Percentiles rank a stretch among this genome's conserved stretches.
Evolutionary conservation across 2,888 invertebrate species (phyloP).

Genomic region (Dryomyza anilis): DNA sequence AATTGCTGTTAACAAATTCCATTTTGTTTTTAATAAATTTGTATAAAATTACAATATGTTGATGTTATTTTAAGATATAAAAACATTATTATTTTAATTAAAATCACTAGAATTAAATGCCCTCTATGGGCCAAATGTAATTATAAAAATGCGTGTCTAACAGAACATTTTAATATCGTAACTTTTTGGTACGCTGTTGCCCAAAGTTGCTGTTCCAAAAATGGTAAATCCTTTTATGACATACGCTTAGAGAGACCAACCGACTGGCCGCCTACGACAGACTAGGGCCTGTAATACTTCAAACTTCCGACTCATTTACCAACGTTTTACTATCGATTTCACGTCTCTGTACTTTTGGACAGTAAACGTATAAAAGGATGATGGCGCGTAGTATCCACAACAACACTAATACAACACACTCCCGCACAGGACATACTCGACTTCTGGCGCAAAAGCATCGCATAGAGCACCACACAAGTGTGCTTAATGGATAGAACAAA

Average conservation of each 20-base stretch:
- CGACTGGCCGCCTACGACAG: neutral
- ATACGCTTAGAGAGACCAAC: neutral
- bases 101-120: too few species aligned
- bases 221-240: neutral
- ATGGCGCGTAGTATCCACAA: neutral
- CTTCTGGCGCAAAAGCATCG: conserved; percentile 2
- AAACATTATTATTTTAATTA: too few species aligned
- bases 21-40: too few species aligned
- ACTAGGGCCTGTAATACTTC: neutral
- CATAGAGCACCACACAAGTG: conserved; percentile 44
- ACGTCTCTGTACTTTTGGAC: neutral
- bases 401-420: conserved; percentile 8
- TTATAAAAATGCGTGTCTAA: too few species aligned
- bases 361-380: neutral
- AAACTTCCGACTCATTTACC: conserved; percentile 10
- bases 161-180: neutral
- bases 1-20: too few species aligned
- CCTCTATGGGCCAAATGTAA: too few species aligned
- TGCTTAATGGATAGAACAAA: conserved; percentile 47
- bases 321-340: conserved; percentile 12
- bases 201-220: neutral
- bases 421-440: neutral
- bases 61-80: too few species aligned
- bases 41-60: too few species aligned
- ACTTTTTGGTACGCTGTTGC: neutral